Percentiles rank a stretch among this genome's conserved stretches.
Conservation (phyloP, 2,113 vertebrate species). For the Caranx ignobilis region DNA sequence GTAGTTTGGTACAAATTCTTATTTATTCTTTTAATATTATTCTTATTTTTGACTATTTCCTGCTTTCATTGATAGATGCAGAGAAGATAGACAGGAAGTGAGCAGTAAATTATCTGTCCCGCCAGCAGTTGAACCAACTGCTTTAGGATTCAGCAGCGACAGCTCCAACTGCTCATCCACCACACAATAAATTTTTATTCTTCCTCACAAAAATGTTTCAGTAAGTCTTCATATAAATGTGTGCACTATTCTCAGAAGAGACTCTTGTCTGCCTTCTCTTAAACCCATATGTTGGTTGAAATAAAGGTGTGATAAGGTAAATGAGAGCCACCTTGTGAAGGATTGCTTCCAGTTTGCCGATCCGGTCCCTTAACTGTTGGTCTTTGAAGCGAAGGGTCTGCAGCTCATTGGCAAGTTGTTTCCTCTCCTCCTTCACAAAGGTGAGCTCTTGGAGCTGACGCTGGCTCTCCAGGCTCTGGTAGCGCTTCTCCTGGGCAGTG, state of each 20-base stretch:
- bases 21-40: no score
- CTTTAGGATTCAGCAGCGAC: no score
- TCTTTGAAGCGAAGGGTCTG: slow-evolving; percentile 84
- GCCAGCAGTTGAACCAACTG: no score
- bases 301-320: not conserved
- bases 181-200: no score
- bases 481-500: slow-evolving; percentile 85
- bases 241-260: not conserved
- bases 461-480: slow-evolving; percentile 82
- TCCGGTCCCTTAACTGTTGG: slow-evolving; percentile 80
- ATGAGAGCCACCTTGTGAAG: slow-evolving; percentile 85
- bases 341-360: slow-evolving; percentile 84
- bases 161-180: no score
- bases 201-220: not conserved
- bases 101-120: no score
- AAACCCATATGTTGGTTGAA: not conserved
- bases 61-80: no score
- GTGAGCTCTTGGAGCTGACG: slow-evolving; percentile 81
- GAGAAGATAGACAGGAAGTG: no score
- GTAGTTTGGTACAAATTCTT: not conserved
- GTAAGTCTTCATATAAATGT: not conserved
- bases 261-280: not conserved
- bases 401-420: slow-evolving; percentile 82
- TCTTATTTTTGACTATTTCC: no score
- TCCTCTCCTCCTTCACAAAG: slow-evolving; percentile 81